phyloP scores from a whole-genome alignment of 1,140 invertebrate species.

The Propsilocerus akamusi region DNA sequence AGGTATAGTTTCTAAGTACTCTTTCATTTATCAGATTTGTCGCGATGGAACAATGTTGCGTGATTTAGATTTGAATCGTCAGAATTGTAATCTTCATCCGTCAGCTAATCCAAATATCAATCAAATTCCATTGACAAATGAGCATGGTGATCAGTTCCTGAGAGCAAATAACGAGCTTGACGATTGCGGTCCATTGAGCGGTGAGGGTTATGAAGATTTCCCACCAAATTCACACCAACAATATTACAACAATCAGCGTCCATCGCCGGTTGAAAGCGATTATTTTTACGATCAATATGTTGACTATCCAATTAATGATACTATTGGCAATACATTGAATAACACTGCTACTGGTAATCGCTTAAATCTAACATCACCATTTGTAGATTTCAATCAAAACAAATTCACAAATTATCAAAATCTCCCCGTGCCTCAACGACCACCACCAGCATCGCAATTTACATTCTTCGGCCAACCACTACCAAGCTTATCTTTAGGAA shows the following conservation, averaged over 20 bases:
- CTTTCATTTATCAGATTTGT: constrained; percentile 41
- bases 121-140: constrained; percentile 19
- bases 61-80: constrained; percentile 43
- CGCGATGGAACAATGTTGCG: constrained; percentile 51
- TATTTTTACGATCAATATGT: constrained; percentile 67
- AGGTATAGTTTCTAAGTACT: background rate
- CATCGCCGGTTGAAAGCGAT: constrained; percentile 48
- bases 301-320: constrained; percentile 43
- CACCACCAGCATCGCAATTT: constrained; percentile 37
- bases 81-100: constrained; percentile 33
- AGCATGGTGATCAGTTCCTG: constrained; percentile 22
- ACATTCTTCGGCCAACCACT: constrained; percentile 71
- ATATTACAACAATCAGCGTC: constrained; percentile 26
- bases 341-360: constrained; percentile 6
- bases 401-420: constrained; percentile 19
- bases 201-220: constrained; percentile 11
- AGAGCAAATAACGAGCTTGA: constrained; percentile 18
- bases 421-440: constrained; percentile 17
- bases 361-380: constrained; percentile 17
- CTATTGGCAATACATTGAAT: constrained; percentile 18
- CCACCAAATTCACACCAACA: constrained; percentile 17
- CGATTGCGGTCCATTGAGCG: constrained; percentile 13
- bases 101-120: no score
- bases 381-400: constrained; percentile 37
- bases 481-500: constrained; percentile 47